Base-by-base conservation (phyloP, 2,888 invertebrate species). In the Arrhopalites spinosus region DNA sequence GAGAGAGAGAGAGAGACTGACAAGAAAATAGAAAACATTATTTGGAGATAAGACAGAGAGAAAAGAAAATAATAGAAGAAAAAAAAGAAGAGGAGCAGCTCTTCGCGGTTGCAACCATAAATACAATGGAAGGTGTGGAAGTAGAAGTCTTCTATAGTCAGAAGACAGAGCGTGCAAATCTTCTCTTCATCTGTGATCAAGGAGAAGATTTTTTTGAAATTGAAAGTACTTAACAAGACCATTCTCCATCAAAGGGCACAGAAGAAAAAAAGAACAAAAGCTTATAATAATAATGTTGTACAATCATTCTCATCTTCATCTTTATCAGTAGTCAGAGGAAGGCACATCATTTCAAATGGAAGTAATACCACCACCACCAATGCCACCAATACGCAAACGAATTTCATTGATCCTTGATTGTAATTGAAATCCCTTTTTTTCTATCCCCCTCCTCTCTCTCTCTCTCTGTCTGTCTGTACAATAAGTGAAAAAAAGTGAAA, bases 141-240 rank as follows among this genome's bases (percentile, higher is more conserved):
- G 20, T 17, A 2, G 59, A 17, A 20, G 3, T 15, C 53, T 17
- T 53, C 23, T 20, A 53, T 17, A 20, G 20, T 8, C n/a, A 53
- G 8, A n/a, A 20, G 7, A 68, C 15, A 27, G 56, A 70, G 56
- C 70, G 70, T 70, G 70, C 56, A 70, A 70, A 70, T 70, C 70
- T 50, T n/a, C n/a, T 70, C 56, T 56, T 70, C 70, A 70, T 70
- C 70, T 53, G 53, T 53, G 30, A 7, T 36, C 5, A 8, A 17
- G 2, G 20, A 8, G 53, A 8, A 5, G n/a, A n/a, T n/a, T 53
- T 5, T 53, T 53, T 70, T 27, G 53, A 70, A 70, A 70, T 70
- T 53, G 70, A 30, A 70, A 70, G 70, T 23, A 70, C 56, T 70
- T 70, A 70, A 70, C 70, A 70, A 70, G n/a, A 53, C 17, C 7